Evolutionary conservation across 2,797 vertebrate genomes (phyloP).

Genomic region (Phrynocephalus vlangalii): DNA sequence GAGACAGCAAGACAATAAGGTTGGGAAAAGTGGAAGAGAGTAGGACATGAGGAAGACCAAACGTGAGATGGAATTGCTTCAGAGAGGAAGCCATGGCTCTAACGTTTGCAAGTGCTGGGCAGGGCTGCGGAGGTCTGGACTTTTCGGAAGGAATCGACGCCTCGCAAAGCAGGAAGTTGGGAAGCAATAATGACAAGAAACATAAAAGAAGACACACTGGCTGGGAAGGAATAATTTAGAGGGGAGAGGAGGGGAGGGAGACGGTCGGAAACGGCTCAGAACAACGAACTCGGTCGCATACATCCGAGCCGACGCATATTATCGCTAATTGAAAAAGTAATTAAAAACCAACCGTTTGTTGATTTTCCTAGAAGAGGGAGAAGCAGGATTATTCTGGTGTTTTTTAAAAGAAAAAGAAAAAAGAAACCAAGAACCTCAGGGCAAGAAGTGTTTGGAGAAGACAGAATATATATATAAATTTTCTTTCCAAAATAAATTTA

Average conservation of each 20-base stretch:
- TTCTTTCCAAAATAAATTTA: not conserved
- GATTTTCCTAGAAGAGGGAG: not conserved
- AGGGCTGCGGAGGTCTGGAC: too few relatives aligned
- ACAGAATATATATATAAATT: too few relatives aligned
- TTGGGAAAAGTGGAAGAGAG: too few relatives aligned
- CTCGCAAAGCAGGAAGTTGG: too few relatives aligned
- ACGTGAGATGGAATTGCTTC: too few relatives aligned
- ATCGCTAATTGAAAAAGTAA: slow-evolving; percentile 43
- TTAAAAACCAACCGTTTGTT: slow-evolving; percentile 33
- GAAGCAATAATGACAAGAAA: too few relatives aligned
- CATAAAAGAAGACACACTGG: not conserved
- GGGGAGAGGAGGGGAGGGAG: not conserved
- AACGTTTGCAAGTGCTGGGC: too few relatives aligned
- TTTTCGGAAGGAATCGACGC: too few relatives aligned
- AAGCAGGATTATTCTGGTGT: slow-evolving; percentile 20
- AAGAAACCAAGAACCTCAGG: not conserved
- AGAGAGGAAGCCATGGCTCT: too few relatives aligned
- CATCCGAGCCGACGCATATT: slow-evolving; percentile 9
- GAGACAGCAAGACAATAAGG: too few relatives aligned
- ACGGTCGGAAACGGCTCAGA: slow-evolving; percentile 32
- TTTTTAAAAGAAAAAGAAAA: not conserved
- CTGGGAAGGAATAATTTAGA: slow-evolving; percentile 34
- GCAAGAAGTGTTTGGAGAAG: not conserved
- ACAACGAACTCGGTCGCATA: slow-evolving; percentile 51
- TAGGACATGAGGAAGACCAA: too few relatives aligned